Evolutionary conservation across 1,140 invertebrate species (phyloP).

Genomic region (Lutraria rhynchaena): DNA sequence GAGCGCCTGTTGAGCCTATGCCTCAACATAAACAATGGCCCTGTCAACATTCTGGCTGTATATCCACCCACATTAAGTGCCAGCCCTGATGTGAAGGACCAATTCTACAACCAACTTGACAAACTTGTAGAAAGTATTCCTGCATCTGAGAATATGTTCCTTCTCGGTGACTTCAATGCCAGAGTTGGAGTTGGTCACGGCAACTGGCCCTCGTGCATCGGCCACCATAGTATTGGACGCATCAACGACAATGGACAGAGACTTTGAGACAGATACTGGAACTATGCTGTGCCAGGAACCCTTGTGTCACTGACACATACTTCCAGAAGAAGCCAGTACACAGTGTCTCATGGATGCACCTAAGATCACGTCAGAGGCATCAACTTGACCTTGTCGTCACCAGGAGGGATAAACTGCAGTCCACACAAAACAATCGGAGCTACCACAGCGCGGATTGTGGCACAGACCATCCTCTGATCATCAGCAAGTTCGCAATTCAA

Average conservation of each 20-base stretch:
- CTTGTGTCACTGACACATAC: constrained; percentile 27
- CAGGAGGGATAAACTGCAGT: background rate
- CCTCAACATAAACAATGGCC: too few relatives aligned
- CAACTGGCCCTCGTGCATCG: constrained; percentile 48
- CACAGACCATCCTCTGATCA: constrained; percentile 55
- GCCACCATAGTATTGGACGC: constrained; percentile 49
- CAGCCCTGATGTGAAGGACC: too few relatives aligned
- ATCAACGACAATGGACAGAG: constrained; percentile 62
- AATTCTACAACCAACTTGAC: constrained; percentile 13
- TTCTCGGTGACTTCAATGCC: too few relatives aligned
- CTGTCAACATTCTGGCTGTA: constrained; percentile 29
- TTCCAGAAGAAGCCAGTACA: constrained; percentile 63
- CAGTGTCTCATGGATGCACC: constrained; percentile 63
- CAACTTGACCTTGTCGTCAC: constrained; percentile 60
- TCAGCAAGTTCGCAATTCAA: constrained; percentile 33
- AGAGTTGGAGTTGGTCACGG: constrained; percentile 44
- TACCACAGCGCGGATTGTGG: constrained; percentile 64
- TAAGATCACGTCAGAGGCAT: constrained; percentile 59
- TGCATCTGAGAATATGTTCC: constrained; percentile 16
- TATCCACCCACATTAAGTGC: constrained; percentile 32
- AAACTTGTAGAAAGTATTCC: constrained; percentile 44
- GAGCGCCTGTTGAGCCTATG: constrained; percentile 54
- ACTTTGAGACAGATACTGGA: too few relatives aligned
- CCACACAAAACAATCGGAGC: constrained; percentile 30
- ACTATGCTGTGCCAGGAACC: constrained; percentile 47